A percentile compares a stretch with the other conserved stretches of the same genome.
Evolutionary conservation across 2,113 vertebrate genomes (phyloP).

Genomic region (Garra rufa): DNA sequence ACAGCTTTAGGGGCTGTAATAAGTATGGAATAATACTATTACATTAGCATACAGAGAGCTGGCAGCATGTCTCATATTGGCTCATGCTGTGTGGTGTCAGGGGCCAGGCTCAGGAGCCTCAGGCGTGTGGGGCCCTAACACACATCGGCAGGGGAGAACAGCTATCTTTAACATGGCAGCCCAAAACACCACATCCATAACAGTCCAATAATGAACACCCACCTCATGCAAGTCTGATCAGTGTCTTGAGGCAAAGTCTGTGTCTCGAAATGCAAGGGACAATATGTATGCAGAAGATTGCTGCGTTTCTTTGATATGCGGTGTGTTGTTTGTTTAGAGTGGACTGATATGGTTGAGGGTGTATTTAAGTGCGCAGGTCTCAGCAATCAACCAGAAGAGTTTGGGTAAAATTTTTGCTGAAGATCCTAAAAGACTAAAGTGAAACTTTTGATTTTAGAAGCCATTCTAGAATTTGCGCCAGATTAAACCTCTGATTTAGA

Average conservation of each 20-base stretch:
- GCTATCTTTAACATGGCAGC: constrained; percentile 12
- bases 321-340: constrained; percentile 27
- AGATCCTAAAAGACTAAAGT: not conserved
- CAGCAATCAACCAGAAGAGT: not conserved
- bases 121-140: not conserved
- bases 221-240: constrained; percentile 54
- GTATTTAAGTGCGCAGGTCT: constrained; percentile 16
- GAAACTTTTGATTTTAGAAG: not conserved
- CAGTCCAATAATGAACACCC: constrained; percentile 46
- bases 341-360: constrained; percentile 18
- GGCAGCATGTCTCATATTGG: not conserved
- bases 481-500: not conserved
- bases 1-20: constrained; percentile 7
- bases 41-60: not conserved
- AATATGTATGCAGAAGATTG: not conserved
- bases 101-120: constrained; percentile 6
- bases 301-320: constrained; percentile 2
- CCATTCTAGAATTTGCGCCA: not conserved
- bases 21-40: not conserved
- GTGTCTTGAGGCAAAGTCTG: constrained; percentile 21
- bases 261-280: constrained; percentile 1
- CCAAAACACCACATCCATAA: not conserved
- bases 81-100: not conserved
- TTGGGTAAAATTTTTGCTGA: not conserved
- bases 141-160: constrained; percentile 10